Evolutionary conservation across 2,888 invertebrate species (phyloP).

Genomic region (Erpobdella octoculata): DNA sequence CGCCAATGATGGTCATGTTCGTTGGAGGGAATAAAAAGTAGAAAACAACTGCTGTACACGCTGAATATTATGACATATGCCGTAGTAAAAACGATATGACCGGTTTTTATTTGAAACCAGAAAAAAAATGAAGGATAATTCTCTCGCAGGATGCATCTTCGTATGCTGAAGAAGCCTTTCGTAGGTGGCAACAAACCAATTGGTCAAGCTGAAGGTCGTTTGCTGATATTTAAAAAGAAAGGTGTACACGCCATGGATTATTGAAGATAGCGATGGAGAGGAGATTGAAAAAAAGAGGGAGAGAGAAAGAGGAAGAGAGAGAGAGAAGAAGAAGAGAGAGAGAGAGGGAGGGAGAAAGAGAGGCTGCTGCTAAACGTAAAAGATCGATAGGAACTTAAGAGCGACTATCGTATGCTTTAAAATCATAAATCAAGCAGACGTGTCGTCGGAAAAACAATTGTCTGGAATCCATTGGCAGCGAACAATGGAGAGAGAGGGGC

Average conservation of each 20-base stretch:
- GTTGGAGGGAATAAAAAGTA: too few species aligned
- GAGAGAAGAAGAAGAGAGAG: background rate
- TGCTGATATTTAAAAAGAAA: conserved; percentile 5
- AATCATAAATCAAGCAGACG: conserved; percentile 11
- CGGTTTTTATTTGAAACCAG: too few species aligned
- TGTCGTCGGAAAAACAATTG: background rate
- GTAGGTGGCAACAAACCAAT: conserved; percentile 4
- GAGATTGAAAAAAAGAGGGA: background rate
- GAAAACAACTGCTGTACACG: too few species aligned
- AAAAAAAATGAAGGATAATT: too few species aligned
- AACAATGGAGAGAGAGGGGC: background rate
- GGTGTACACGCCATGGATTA: conserved; percentile 1
- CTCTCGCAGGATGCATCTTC: too few species aligned
- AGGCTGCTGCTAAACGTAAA: conserved; percentile 11
- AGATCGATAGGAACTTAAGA: conserved; percentile 12
- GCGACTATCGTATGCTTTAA: conserved; percentile 10
- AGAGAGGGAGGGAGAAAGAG: background rate
- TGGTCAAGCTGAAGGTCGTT: background rate
- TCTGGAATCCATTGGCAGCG: background rate
- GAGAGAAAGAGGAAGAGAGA: background rate
- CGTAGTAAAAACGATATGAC: too few species aligned
- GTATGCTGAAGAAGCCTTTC: too few species aligned
- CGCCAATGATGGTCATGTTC: too few species aligned
- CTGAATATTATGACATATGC: too few species aligned
- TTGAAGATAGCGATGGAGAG: background rate